These are phyloP conservation scores for Bufotes viridis DNA, from an alignment of 2,797 vertebrate genomes.

Conservation along the genomic window DNA sequence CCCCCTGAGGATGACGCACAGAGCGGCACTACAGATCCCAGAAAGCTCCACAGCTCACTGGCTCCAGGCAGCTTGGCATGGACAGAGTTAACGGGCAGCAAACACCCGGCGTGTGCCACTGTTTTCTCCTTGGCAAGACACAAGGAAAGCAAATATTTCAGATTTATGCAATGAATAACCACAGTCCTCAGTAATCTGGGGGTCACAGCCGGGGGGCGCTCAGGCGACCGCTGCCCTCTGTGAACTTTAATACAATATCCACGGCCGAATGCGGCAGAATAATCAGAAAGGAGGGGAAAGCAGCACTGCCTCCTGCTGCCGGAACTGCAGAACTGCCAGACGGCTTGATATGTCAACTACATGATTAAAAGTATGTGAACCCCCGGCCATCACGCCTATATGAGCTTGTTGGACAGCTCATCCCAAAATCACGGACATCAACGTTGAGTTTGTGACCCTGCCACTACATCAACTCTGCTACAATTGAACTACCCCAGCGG, in stretches of 20 bases:
- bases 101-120: constrained; percentile 21
- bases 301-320: not conserved
- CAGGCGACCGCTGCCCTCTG: not conserved
- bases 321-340: not conserved
- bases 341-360: not conserved
- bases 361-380: too few relatives aligned
- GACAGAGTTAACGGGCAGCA: not conserved
- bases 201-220: not conserved
- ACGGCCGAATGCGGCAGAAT: not conserved
- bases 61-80: not conserved
- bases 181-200: not conserved
- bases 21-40: not conserved
- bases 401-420: too few relatives aligned
- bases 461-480: too few relatives aligned
- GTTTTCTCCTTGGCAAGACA: not conserved
- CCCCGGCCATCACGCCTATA: too few relatives aligned
- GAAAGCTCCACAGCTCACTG: too few relatives aligned
- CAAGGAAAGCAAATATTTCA: not conserved
- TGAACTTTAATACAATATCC: not conserved
- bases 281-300: not conserved
- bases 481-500: too few relatives aligned
- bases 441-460: too few relatives aligned
- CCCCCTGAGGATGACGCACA: too few relatives aligned
- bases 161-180: constrained; percentile 28
- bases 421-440: too few relatives aligned